Evolutionary conservation across 1,140 invertebrate species (phyloP).

Genomic region (Macrobrachium nipponense): DNA sequence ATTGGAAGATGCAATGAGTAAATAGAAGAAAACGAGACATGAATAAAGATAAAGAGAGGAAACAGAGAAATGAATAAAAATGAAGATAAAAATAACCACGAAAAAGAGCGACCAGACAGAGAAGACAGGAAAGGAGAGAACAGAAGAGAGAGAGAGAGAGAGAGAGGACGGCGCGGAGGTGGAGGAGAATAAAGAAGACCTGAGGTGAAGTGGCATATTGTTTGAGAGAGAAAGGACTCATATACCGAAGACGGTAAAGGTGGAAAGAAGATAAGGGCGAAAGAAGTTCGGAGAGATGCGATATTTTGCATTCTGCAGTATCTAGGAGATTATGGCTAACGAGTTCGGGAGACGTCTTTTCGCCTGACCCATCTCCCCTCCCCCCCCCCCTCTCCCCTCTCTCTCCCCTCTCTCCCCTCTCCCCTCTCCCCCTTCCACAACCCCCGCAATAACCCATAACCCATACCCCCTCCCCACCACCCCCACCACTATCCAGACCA

Average conservation of each 20-base stretch:
- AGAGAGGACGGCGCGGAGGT: not conserved
- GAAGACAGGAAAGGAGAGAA: not conserved
- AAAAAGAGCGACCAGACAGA: not conserved
- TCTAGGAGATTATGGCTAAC: no score
- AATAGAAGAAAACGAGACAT: not conserved
- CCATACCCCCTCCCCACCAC: no score
- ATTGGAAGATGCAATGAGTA: not conserved
- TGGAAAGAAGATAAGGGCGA: not conserved
- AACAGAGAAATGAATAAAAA: not conserved
- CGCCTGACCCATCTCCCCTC: no score
- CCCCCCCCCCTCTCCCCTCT: no score
- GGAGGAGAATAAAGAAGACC: not conserved
- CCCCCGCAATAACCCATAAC: no score
- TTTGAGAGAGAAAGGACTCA: not conserved
- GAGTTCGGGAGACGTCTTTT: no score
- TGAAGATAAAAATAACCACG: not conserved
- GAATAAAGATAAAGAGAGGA: not conserved
- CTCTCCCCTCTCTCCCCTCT: no score
- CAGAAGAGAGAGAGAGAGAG: not conserved
- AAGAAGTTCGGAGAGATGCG: not conserved
- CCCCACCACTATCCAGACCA: no score
- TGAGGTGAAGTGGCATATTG: not conserved
- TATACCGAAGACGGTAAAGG: not conserved
- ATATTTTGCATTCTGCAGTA: no score
- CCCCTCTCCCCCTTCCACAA: no score